Evolutionary conservation across 2,888 invertebrate species (phyloP).

Genomic region (Scaptomyza polygonia): DNA sequence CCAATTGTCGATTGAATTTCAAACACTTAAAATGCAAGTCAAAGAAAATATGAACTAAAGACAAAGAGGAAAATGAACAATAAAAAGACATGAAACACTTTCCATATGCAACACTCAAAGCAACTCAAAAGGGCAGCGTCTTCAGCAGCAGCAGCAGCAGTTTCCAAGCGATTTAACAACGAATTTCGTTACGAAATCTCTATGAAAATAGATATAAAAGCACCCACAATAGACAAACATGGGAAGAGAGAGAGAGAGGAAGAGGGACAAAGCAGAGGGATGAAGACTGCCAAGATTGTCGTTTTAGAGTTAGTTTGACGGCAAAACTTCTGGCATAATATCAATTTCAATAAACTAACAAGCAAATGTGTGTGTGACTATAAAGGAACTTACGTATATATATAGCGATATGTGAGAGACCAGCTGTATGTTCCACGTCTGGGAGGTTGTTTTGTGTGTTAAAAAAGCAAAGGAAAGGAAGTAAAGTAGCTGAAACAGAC

Average conservation of each 20-base stretch:
- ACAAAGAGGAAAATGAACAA: background rate
- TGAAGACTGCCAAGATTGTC: constrained; percentile 24
- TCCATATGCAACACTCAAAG: constrained; percentile 13
- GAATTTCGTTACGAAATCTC: constrained; percentile 59
- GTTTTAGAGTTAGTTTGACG: constrained; percentile 47
- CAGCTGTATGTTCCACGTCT: constrained; percentile 29
- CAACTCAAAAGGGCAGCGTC: constrained; percentile 33
- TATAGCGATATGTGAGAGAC: constrained; percentile 20
- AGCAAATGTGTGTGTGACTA: constrained; percentile 53
- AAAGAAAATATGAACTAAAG: constrained; percentile 41
- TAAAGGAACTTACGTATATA: constrained; percentile 29
- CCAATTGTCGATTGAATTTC: constrained; percentile 54
- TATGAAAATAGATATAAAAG: constrained; percentile 62
- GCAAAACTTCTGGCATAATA: constrained; percentile 62
- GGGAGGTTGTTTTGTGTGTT: constrained; percentile 1
- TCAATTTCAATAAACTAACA: constrained; percentile 78
- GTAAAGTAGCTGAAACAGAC: constrained; percentile 20
- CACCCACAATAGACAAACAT: constrained; percentile 41
- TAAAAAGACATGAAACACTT: constrained; percentile 11
- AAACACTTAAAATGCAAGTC: constrained; percentile 28
- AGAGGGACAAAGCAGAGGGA: constrained; percentile 7
- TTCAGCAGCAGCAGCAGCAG: constrained; percentile 30
- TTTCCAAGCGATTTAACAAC: constrained; percentile 75
- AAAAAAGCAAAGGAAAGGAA: background rate
- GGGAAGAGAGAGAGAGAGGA: constrained; percentile 13